These are phyloP conservation scores for Caenorhabditis sp. DNA, from an alignment of 2,888 invertebrate genomes.

Conservation along the genomic window DNA sequence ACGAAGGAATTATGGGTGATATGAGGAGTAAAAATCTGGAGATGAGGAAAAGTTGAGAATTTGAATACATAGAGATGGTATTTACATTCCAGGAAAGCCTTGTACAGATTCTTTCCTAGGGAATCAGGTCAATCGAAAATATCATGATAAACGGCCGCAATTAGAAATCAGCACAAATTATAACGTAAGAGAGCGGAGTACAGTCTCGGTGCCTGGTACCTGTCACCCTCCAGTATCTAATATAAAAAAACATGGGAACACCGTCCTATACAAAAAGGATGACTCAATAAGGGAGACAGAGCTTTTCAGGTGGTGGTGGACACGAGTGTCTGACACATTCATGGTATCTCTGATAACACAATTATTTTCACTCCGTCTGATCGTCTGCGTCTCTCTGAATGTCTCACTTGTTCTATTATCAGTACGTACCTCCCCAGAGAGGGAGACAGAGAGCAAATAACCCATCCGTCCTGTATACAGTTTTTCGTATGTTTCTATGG, in stretches of 20 bases:
- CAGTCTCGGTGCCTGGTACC: conserved; percentile 14
- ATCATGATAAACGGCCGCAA: no score
- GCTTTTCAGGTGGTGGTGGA: conserved; percentile 18
- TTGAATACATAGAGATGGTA: no score
- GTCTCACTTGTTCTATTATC: conserved; percentile 49
- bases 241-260: conserved; percentile 27
- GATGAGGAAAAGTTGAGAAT: no score
- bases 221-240: conserved; percentile 11
- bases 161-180: background rate
- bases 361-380: conserved; percentile 15
- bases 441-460: conserved; percentile 37
- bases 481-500: conserved; percentile 39
- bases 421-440: conserved; percentile 31
- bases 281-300: conserved; percentile 35
- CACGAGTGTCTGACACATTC: conserved; percentile 26
- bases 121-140: background rate
- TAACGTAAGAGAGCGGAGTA: conserved; percentile 3
- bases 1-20: no score
- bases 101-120: no score
- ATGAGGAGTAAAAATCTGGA: no score
- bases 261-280: conserved; percentile 20
- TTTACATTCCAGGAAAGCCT: no score
- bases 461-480: conserved; percentile 46
- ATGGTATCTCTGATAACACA: conserved; percentile 28
- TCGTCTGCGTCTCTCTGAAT: conserved; percentile 20